Percentiles rank a stretch among this genome's conserved stretches.
phyloP scores from a whole-genome alignment of 2,888 invertebrate genomes.

The Pyrrhosoma nymphula region DNA sequence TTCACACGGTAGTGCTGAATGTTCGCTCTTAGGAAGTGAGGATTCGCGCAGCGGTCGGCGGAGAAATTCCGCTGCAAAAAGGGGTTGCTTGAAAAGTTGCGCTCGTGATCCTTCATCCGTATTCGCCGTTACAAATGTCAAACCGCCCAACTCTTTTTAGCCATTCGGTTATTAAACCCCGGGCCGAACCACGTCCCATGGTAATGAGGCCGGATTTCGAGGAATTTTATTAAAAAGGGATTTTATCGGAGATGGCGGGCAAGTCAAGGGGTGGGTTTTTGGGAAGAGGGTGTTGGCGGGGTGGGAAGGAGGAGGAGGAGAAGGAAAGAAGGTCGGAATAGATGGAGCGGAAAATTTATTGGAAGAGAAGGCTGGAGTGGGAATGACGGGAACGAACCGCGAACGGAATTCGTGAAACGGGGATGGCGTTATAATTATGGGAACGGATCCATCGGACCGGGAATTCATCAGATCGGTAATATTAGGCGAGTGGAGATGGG shows the following conservation, averaged over 20 bases:
- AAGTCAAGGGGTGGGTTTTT: background rate
- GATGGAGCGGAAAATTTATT: conserved; percentile 16
- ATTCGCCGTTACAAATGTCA: background rate
- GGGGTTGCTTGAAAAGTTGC: background rate
- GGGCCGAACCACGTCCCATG: background rate
- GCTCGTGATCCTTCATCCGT: background rate
- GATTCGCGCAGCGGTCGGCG: too few relatives aligned
- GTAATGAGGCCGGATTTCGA: conserved; percentile 11
- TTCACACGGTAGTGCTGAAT: too few relatives aligned
- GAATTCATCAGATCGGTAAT: conserved; percentile 32
- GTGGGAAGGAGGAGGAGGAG: background rate
- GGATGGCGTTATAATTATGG: conserved; percentile 39
- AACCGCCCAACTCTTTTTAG: background rate
- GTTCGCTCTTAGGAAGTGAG: too few relatives aligned
- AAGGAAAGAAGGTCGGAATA: background rate
- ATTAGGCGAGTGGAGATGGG: background rate
- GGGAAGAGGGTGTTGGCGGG: background rate
- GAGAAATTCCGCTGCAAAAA: too few relatives aligned
- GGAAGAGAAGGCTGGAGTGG: background rate
- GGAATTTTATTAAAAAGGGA: conserved; percentile 39
- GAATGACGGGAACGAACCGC: conserved; percentile 28
- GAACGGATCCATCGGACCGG: conserved; percentile 24
- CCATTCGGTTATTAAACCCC: conserved; percentile 18
- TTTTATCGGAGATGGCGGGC: background rate
- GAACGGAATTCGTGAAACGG: conserved; percentile 2